Conservation (phyloP, 1,140 invertebrate species). For the Thrips palmi region DNA sequence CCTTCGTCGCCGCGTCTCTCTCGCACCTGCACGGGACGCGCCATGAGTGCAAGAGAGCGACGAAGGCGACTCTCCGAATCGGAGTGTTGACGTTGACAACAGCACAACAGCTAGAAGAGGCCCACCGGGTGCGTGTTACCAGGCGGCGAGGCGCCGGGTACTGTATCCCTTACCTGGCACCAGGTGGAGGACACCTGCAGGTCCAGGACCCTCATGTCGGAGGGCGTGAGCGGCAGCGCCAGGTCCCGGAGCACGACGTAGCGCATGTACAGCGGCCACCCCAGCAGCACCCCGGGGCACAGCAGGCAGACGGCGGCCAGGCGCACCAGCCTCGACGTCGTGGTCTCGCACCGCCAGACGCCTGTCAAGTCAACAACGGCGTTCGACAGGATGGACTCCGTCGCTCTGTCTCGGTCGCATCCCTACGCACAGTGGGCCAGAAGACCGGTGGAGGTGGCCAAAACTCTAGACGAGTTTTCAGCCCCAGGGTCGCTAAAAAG, state of each 20-base stretch:
- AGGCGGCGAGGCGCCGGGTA: not conserved
- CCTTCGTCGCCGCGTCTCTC: not conserved
- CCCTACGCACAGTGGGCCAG: no score
- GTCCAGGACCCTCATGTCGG: constrained; percentile 55
- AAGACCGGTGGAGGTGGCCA: no score
- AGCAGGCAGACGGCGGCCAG: constrained; percentile 42
- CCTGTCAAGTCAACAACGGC: no score
- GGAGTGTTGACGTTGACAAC: not conserved
- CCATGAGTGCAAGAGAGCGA: not conserved
- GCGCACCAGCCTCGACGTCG: constrained; percentile 33
- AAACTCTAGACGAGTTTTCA: no score
- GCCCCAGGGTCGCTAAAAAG: no score
- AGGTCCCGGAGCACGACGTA: constrained; percentile 47
- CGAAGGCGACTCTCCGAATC: not conserved
- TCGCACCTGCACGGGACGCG: not conserved
- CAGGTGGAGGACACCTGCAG: constrained; percentile 51
- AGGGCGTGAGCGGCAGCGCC: constrained; percentile 49
- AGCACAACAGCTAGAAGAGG: not conserved
- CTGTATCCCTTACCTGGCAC: constrained; percentile 41
- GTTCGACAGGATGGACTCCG: no score
- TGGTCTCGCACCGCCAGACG: no score
- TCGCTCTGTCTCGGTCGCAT: no score
- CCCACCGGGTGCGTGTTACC: no score
- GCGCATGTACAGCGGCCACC: constrained; percentile 42
- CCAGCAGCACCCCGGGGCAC: constrained; percentile 40